These are phyloP conservation scores for Drosophila serrata DNA, from an alignment of 1,140 invertebrate genomes.

Conservation along the genomic window DNA sequence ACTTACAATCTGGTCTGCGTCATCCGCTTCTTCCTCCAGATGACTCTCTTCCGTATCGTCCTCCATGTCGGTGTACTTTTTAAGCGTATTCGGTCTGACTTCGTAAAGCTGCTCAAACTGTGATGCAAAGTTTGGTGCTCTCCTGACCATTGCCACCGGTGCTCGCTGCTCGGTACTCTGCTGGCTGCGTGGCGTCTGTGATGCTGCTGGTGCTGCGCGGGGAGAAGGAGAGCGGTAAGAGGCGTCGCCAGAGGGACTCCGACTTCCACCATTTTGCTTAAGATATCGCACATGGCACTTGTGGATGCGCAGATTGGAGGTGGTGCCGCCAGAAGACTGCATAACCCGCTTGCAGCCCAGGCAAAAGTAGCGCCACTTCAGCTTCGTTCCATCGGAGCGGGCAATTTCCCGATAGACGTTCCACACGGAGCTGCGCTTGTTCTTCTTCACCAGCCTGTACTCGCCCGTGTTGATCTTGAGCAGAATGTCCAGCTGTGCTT, in stretches of 20 bases:
- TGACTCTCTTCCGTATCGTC: conserved; percentile 28
- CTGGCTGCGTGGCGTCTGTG: conserved; percentile 3
- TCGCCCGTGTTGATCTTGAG: conserved; percentile 68
- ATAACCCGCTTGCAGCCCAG: conserved; percentile 66
- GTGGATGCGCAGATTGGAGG: conserved; percentile 69
- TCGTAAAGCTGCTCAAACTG: conserved; percentile 36
- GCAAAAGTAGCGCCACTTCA: conserved; percentile 69
- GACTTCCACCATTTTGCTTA: conserved; percentile 26
- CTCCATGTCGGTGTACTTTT: conserved; percentile 7
- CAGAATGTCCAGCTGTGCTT: conserved; percentile 67
- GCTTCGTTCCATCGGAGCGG: conserved; percentile 55
- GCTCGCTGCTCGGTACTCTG: not conserved
- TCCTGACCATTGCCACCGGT: not conserved
- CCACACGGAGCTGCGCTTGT: conserved; percentile 69
- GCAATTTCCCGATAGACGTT: conserved; percentile 69
- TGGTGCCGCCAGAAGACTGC: conserved; percentile 72
- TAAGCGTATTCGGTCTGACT: not conserved
- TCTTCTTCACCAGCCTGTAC: conserved; percentile 66
- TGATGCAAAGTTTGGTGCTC: not conserved
- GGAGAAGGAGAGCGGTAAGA: not conserved
- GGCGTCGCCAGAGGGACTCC: not conserved
- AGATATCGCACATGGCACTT: conserved; percentile 67
- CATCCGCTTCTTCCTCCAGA: conserved; percentile 14
- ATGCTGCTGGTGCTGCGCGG: too few relatives aligned
- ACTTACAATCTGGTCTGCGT: conserved; percentile 8